A percentile compares a stretch with the other conserved stretches of the same genome.
These are phyloP conservation scores for Barbus barbus DNA, from an alignment of 2,113 vertebrate species.

Conservation along the genomic window DNA sequence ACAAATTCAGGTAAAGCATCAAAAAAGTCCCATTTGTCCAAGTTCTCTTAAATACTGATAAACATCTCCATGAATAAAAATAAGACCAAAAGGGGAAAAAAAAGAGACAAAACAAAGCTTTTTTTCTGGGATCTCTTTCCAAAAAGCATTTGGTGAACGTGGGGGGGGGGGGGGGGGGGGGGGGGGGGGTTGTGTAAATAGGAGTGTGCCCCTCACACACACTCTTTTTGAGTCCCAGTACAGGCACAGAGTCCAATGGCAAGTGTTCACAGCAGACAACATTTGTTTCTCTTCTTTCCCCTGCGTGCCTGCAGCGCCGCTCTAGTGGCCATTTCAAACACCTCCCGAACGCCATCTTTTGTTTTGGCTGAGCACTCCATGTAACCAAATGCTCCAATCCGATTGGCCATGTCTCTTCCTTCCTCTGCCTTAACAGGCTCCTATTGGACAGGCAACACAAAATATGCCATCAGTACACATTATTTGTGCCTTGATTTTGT, in stretches of 20 bases:
- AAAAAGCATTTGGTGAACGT: constrained; percentile 53
- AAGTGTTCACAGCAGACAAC: constrained; percentile 75
- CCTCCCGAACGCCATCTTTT: constrained; percentile 85
- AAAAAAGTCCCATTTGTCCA: constrained; percentile 63
- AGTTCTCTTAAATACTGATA: constrained; percentile 79
- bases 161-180: constrained; percentile 30
- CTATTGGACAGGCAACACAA: constrained; percentile 57
- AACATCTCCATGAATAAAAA: constrained; percentile 64
- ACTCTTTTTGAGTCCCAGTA: constrained; percentile 62
- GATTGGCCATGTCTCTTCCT: constrained; percentile 82
- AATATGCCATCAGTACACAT: background rate
- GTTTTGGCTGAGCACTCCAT: constrained; percentile 88
- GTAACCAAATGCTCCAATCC: constrained; percentile 83
- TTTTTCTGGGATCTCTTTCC: constrained; percentile 63
- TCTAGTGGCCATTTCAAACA: constrained; percentile 88
- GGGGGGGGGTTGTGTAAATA: constrained; percentile 39
- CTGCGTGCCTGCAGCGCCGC: constrained; percentile 83
- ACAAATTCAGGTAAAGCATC: constrained; percentile 61
- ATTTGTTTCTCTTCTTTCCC: constrained; percentile 80
- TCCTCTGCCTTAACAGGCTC: constrained; percentile 86
- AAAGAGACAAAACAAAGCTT: constrained; percentile 58
- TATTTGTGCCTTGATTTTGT: background rate
- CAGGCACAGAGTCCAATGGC: constrained; percentile 67
- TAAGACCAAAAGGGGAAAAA: constrained; percentile 54
- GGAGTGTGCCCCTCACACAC: constrained; percentile 39